Conservation (phyloP, 2,888 invertebrate genomes). For the Disparrhopalites patrizii region DNA sequence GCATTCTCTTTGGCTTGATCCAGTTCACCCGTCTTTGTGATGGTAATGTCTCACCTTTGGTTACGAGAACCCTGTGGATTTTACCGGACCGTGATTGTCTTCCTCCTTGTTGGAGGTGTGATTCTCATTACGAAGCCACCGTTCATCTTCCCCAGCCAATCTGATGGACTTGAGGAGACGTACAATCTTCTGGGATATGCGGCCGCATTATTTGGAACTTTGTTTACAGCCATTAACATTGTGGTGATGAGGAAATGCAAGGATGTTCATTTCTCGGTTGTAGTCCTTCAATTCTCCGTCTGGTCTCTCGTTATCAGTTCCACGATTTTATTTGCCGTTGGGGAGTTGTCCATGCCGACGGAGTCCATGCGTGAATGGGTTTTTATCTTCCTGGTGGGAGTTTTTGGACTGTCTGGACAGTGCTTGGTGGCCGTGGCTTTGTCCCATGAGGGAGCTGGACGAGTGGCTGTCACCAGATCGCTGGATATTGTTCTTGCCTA, state of each 20-base stretch:
- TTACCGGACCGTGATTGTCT: conserved; percentile 53
- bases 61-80: conserved; percentile 55
- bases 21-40: conserved; percentile 55
- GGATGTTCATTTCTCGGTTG: conserved; percentile 54
- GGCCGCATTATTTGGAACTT: conserved; percentile 53
- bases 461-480: conserved; percentile 55
- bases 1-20: too few relatives aligned
- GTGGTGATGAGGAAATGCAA: conserved; percentile 55
- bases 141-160: conserved; percentile 52
- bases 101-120: conserved; percentile 53
- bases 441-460: conserved; percentile 54
- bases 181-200: conserved; percentile 54
- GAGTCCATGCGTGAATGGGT: conserved; percentile 38
- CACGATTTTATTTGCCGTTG: conserved; percentile 49
- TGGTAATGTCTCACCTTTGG: conserved; percentile 53
- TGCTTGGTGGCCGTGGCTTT: conserved; percentile 54
- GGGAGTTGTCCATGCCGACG: conserved; percentile 36
- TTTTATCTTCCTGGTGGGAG: conserved; percentile 49
- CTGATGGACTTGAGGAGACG: conserved; percentile 48
- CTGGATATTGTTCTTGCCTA: conserved; percentile 55
- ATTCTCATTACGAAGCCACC: conserved; percentile 54
- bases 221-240: conserved; percentile 55
- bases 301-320: conserved; percentile 52
- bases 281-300: conserved; percentile 53
- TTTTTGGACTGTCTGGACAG: conserved; percentile 54